A percentile compares a stretch with the other conserved stretches of the same genome.
These are phyloP conservation scores for Fragum whitleyi DNA, from an alignment of 2,888 invertebrate genomes.

Conservation along the genomic window DNA sequence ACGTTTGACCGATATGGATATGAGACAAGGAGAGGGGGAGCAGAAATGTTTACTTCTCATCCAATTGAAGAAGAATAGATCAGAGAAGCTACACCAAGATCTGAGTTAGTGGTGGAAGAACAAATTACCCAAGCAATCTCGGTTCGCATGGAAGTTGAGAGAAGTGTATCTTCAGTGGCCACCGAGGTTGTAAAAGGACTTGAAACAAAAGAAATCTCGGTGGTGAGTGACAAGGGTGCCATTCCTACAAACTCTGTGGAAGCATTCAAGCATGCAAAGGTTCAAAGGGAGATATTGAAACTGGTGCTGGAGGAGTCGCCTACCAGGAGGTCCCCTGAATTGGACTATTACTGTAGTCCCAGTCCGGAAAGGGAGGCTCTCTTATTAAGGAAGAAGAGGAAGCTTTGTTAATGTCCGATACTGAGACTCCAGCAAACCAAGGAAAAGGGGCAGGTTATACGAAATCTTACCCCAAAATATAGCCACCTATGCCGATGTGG, in stretches of 20 bases:
- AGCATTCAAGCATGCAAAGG: neutral
- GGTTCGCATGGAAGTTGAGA: neutral
- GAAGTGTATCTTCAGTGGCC: neutral
- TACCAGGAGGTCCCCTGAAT: too few species aligned
- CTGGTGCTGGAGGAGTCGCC: neutral
- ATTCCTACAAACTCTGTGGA: neutral
- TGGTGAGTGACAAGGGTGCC: neutral
- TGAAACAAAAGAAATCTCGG: neutral
- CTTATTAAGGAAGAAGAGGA: neutral
- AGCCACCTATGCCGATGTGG: too few species aligned
- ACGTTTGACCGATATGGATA: neutral
- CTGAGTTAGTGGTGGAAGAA: neutral
- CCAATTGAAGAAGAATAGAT: neutral
- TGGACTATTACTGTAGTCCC: neutral
- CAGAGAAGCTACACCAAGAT: neutral
- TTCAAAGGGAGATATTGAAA: neutral
- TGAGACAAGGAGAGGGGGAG: neutral
- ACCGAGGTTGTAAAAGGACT: neutral
- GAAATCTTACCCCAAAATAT: too few species aligned
- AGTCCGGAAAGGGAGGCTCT: neutral
- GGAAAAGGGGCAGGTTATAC: neutral
- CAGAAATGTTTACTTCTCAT: too few species aligned
- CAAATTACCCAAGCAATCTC: neutral
- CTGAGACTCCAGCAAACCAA: neutral
- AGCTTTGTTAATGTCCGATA: neutral